Evolutionary conservation across 2,888 invertebrate genomes (phyloP).

Genomic region (Rhogogaster chlorosoma): DNA sequence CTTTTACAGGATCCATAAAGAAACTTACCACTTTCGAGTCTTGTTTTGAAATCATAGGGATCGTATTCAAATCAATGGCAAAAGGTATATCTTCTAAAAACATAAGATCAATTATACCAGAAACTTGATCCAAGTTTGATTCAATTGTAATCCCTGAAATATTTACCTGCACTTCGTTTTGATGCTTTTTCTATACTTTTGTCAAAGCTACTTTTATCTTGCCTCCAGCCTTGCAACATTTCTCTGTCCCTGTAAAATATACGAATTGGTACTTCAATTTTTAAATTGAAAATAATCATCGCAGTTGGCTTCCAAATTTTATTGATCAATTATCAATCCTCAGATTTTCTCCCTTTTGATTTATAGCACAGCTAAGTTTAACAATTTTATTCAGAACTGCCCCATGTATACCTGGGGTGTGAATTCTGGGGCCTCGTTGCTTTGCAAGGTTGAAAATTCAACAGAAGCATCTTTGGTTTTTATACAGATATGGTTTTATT

Average conservation of each 20-base stretch:
- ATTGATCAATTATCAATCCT: not conserved
- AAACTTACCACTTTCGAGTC: constrained; percentile 78
- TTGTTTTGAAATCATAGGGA: constrained; percentile 79
- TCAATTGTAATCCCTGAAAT: not conserved
- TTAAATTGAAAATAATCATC: constrained; percentile 3
- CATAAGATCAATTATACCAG: not conserved
- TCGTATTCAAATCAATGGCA: constrained; percentile 78
- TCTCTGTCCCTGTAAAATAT: constrained; percentile 75
- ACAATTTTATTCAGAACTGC: not conserved
- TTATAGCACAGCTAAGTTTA: not conserved
- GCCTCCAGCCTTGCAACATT: constrained; percentile 80
- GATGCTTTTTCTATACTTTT: constrained; percentile 66
- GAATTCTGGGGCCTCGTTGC: not conserved
- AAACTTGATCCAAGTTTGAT: not conserved
- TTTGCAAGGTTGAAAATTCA: not conserved
- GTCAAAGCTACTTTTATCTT: constrained; percentile 74
- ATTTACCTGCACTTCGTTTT: constrained; percentile 68
- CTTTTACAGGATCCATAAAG: constrained; percentile 73
- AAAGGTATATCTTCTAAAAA: constrained; percentile 80
- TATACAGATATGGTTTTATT: not conserved
- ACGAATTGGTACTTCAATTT: not conserved
- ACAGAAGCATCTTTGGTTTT: not conserved
- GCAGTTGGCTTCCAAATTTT: not conserved
- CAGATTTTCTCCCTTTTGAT: not conserved
- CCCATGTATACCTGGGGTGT: not conserved